Base-by-base conservation (phyloP, 2,888 invertebrate genomes). In the Polymixis flavicincta region DNA sequence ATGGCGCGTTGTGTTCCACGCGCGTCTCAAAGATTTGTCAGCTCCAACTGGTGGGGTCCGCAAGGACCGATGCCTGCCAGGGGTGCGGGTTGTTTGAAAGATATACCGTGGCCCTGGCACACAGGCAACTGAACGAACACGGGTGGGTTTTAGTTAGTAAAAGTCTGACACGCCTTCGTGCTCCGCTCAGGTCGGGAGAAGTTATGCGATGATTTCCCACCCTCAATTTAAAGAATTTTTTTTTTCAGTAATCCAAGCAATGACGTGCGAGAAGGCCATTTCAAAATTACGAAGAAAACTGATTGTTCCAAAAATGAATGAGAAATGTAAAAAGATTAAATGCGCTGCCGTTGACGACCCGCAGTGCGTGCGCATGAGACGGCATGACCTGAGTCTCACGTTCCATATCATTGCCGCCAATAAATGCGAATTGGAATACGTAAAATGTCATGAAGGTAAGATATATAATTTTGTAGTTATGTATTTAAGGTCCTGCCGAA, bases 371-470 rank as follows among this genome's bases (percentile, higher is more conserved):
- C 89, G 88, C 66, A 50, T 94, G 22, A 63, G 71, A 75, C 55
- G 74, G 0, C n/a, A 73, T 52, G 54, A 85, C 76, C 4, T 65
- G 37, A 6, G 50, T 48, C 0, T 82, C 60, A 9, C 86, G 54
- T 42, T 87, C 82, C 4, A 76, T 86, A 5, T 87, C 0, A 71
- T 89, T 0, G 89, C 91, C 55, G 45, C 91, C 0, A 94, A 94
- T 69, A 89, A 90, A 80, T 94, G 94, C 22, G 94, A 94, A 84
- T 75, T 93, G 68, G 83, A 90, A 2, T 93, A 91, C 54, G 80
- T 90, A 32, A 91, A 90, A 50, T 94, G 94, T 61, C 88, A 92
- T 76, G 83, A 89, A 81, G 92, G 94, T 94, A 86, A 83, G 76
- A 28, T 50, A 13, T 0, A 11, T 45, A 0, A 11, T 25, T 61